Base-by-base conservation (phyloP, 2,888 invertebrate genomes). In the Erynnis tages region DNA sequence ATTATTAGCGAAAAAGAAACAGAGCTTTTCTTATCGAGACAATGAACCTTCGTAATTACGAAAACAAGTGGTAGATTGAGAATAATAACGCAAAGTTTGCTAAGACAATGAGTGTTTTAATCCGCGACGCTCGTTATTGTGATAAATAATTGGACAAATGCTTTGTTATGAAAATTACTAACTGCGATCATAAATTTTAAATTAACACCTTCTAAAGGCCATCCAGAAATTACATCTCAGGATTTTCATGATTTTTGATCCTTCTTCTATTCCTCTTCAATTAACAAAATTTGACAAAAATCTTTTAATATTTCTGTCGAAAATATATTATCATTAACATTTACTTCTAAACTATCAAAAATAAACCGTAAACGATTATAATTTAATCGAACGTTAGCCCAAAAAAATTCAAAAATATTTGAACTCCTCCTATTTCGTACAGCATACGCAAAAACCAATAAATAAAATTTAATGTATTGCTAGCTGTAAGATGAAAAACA, bases 11-110 rank as follows among this genome's bases (percentile, higher is more conserved):
- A 32, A 34, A 25, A 43, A 50, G 43, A 44, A 44, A 3, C 37
- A 44, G n/a, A 29, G 10, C 50, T 27, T 44, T 44, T 52, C 50
- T 52, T 52, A 50, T 50, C 11, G 2, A 35, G 29, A 52, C 50
- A 52, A 52, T 52, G 43, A 52, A 27, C 21, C 34, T 34, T n/a
- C 25, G 29, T 35, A 52, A 44, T 52, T 50, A 50, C 35, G 49
- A 43, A 29, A 50, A 50, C 43, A 50, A 50, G 19, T 50, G 43
- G 35, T 43, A 43, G 50, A 50, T 50, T 43, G 50, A 50, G 50
- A 50, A 50, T 50, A 50, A 50, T 50, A 35, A 43, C 34, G 43
- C 41, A 27, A 43, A 50, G 10, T 50, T 47, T 37, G 29, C 27
- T 29, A 43, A 43, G 43, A 50, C 50, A 50, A 50, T 50, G 50